Base-by-base conservation (phyloP, 2,797 vertebrate species). In the Phataginus tricuspis region DNA sequence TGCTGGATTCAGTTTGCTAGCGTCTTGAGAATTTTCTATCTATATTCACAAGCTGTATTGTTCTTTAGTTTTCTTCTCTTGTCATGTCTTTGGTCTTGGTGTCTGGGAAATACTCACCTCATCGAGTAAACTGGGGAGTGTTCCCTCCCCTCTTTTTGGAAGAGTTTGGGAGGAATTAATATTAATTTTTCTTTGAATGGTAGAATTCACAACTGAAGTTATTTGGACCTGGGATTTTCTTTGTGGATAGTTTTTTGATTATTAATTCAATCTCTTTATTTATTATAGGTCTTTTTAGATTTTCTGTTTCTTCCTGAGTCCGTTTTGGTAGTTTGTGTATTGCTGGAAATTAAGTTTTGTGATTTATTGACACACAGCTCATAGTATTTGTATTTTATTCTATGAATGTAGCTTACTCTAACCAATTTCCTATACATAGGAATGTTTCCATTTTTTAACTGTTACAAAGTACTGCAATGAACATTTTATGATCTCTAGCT, bases 171-270 rank as follows among this genome's bases (percentile, higher is more conserved):
- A 95, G 55, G 37, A 91, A 86, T 89, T 95, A 75, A 23, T 80
- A 71, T 86, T 93, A 79, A 61, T 87, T 80, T 49, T 89, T 69
- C 74, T 89, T 89, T 95, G 92, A 88, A 93, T 64, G 57, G 39
- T 89, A 78, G 79, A 72, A 96, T 90, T 79, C 68, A 68, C n/a
- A 72, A 31, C n/a, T n/a, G 55, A 97, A 96, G 64, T 25, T 51
- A 66, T 83, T 91, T 91, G 80, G 59, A 34, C 51, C 55, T 31
- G 64, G 59, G 5, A n/a, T 87, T 95, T 95, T 90, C 85, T 77
- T 95, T 84, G 31, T 86, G 95, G 23, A 11, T 90, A 79, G n/a
- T 64, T 96, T 88, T 93, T 53, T 90, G 16, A 77, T 91, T 49
- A 71, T 29, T 64, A 25, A 74, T 68, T 91, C 21, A 86, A 10